phyloP scores from a whole-genome alignment of 2,797 vertebrate genomes.

The Gymnopithys bicolor region DNA sequence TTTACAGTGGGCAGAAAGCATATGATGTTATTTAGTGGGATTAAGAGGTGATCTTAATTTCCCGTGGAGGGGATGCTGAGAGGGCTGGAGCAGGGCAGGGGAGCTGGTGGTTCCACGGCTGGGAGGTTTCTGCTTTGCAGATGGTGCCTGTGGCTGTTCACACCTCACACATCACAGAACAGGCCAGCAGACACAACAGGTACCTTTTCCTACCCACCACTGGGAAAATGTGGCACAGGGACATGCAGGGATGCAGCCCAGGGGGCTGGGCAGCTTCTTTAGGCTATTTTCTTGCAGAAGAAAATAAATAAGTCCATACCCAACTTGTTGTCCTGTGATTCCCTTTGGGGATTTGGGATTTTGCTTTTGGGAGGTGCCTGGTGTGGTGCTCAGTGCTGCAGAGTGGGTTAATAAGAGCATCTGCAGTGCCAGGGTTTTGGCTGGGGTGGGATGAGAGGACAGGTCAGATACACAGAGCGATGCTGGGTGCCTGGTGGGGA shows the following conservation, averaged over 20 bases:
- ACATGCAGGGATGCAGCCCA: rapidly evolving
- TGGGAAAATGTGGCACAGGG: rapidly evolving
- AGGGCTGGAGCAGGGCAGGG: rapidly evolving
- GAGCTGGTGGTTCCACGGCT: rapidly evolving
- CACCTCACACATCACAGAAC: rapidly evolving
- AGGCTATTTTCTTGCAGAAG: background rate
- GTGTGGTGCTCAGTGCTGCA: rapidly evolving
- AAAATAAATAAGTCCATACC: background rate
- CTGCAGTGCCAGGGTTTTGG: rapidly evolving
- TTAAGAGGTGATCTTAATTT: constrained; percentile 19
- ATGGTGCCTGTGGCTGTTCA: background rate
- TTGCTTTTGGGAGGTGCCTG: background rate
- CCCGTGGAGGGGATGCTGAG: background rate
- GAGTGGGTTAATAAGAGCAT: background rate
- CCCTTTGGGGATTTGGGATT: background rate
- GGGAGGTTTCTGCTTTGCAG: background rate
- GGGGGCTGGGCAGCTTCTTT: background rate
- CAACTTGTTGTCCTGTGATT: rapidly evolving
- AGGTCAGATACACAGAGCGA: rapidly evolving
- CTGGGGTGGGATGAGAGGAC: background rate
- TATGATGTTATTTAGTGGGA: background rate
- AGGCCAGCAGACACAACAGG: background rate
- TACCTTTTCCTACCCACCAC: background rate
- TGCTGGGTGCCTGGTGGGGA: background rate
- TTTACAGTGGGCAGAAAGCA: background rate